phyloP scores from a whole-genome alignment of 2,113 vertebrate species.

The Electrona antarctica region DNA sequence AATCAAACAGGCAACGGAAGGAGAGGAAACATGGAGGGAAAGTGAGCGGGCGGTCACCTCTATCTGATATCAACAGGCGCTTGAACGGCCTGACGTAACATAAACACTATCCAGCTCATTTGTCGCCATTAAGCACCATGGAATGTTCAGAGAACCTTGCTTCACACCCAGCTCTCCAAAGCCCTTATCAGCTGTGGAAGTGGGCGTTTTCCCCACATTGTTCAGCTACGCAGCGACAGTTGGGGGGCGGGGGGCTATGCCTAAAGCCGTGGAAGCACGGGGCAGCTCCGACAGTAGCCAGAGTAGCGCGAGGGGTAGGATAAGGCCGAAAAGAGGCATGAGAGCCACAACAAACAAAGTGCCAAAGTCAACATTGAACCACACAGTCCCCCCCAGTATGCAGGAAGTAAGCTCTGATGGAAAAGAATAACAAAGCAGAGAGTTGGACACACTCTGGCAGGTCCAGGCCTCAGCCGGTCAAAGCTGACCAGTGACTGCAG shows the following conservation, averaged over 20 bases:
- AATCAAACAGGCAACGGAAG: slow-evolving; percentile 51
- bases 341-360: slow-evolving; percentile 28
- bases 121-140: slow-evolving; percentile 61
- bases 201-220: slow-evolving; percentile 65
- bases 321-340: slow-evolving; percentile 5
- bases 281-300: slow-evolving; percentile 22
- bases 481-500: slow-evolving; percentile 13
- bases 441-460: slow-evolving; percentile 36
- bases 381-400: slow-evolving; percentile 32
- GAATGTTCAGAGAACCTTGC: slow-evolving; percentile 63
- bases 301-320: not conserved
- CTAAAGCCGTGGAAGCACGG: slow-evolving; percentile 20
- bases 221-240: slow-evolving; percentile 52
- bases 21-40: slow-evolving; percentile 55
- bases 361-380: slow-evolving; percentile 68
- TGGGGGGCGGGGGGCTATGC: slow-evolving; percentile 1
- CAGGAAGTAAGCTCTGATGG: slow-evolving; percentile 63
- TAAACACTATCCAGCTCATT: slow-evolving; percentile 61
- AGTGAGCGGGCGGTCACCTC: slow-evolving; percentile 45
- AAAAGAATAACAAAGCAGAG: slow-evolving; percentile 54
- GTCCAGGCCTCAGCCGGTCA: slow-evolving; percentile 21
- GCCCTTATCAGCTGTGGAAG: slow-evolving; percentile 75
- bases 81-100: slow-evolving; percentile 54
- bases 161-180: slow-evolving; percentile 53
- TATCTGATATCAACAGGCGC: slow-evolving; percentile 37